phyloP scores from a whole-genome alignment of 2,113 vertebrate genomes.

The Arvicanthis niloticus region DNA sequence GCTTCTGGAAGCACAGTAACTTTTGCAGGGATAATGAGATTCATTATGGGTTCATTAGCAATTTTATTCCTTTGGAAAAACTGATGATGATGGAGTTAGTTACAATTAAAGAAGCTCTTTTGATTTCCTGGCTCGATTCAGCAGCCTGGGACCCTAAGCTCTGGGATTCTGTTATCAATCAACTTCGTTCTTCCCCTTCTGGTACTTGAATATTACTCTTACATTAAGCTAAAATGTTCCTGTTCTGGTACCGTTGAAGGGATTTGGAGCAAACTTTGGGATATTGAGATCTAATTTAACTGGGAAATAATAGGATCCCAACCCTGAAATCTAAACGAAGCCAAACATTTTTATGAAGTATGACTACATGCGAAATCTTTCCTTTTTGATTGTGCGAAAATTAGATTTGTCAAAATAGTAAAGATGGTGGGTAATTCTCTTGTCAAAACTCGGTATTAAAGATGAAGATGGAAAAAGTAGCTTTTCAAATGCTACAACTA shows the following conservation, averaged over 20 bases:
- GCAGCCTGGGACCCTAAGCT: conserved; percentile 28
- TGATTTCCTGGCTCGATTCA: conserved; percentile 51
- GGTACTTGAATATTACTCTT: conserved; percentile 58
- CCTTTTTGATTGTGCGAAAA: conserved; percentile 64
- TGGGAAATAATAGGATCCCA: conserved; percentile 54
- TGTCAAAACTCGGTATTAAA: conserved; percentile 39
- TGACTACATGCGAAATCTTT: conserved; percentile 62
- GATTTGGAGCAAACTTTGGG: conserved; percentile 68
- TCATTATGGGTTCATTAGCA: conserved; percentile 58
- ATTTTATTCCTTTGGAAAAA: conserved; percentile 71
- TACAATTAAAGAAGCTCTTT: conserved; percentile 62
- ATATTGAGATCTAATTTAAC: conserved; percentile 67
- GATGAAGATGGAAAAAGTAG: neutral
- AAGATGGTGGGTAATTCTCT: conserved; percentile 47
- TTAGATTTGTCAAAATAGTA: conserved; percentile 36
- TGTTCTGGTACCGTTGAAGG: conserved; percentile 50
- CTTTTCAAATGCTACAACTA: neutral
- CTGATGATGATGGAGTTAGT: conserved; percentile 55
- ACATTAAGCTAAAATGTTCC: conserved; percentile 68
- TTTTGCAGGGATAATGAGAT: conserved; percentile 66
- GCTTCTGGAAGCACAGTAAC: conserved; percentile 9
- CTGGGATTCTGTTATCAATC: conserved; percentile 64
- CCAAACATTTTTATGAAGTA: conserved; percentile 66
- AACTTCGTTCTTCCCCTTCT: conserved; percentile 62
- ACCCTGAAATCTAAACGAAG: conserved; percentile 59